A percentile compares a stretch with the other conserved stretches of the same genome.
phyloP scores from a whole-genome alignment of 1,140 invertebrate species.

The Bicyclus anynana region DNA sequence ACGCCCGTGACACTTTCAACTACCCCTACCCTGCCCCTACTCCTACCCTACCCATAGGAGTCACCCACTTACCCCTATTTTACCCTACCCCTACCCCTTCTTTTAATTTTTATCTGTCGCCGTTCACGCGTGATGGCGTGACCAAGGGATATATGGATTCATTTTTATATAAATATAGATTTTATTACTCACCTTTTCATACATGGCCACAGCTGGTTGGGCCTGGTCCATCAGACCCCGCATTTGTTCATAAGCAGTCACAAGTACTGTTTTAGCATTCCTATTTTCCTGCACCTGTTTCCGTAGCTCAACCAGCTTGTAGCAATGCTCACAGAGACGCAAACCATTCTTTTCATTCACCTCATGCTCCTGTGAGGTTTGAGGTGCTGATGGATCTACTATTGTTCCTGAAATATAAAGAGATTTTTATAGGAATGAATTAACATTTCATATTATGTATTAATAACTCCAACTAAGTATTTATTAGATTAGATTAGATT shows the following conservation, averaged over 20 bases:
- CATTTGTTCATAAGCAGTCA: conserved; percentile 91
- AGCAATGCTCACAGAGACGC: conserved; percentile 90
- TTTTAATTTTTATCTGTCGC: too few relatives aligned
- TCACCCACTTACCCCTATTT: too few relatives aligned
- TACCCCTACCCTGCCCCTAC: too few relatives aligned
- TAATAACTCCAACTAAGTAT: too few relatives aligned
- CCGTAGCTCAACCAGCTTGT: conserved; percentile 87
- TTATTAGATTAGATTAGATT: too few relatives aligned
- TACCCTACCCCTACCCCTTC: too few relatives aligned
- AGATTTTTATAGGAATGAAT: neutral
- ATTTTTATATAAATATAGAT: too few relatives aligned
- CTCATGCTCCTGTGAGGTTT: conserved; percentile 71
- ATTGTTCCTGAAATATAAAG: conserved; percentile 65
- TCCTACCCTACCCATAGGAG: too few relatives aligned
- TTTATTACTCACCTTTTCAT: conserved; percentile 84
- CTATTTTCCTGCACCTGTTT: conserved; percentile 89
- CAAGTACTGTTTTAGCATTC: conserved; percentile 87
- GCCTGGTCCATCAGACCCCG: conserved; percentile 86
- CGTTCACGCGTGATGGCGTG: too few relatives aligned
- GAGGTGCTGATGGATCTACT: conserved; percentile 75
- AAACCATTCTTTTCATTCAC: conserved; percentile 79
- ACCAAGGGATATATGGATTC: too few relatives aligned
- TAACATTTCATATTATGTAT: neutral
- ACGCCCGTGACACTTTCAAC: too few relatives aligned
- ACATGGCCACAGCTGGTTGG: conserved; percentile 86